Conservation (phyloP, 2,113 vertebrate species). For the Zosterops pallidus region DNA sequence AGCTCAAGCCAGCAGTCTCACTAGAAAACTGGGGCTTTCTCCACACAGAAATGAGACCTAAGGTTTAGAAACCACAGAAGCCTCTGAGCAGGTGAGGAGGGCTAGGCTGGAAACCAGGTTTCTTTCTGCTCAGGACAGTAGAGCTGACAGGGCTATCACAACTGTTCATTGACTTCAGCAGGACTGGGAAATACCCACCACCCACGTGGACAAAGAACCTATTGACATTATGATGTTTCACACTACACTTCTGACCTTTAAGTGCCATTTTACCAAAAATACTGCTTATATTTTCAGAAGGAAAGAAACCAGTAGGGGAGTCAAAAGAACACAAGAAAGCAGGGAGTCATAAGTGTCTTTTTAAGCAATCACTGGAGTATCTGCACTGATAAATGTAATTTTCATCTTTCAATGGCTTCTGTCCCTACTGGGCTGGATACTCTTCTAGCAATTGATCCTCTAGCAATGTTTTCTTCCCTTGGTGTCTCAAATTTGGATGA, state of each 20-base stretch:
- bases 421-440: not conserved
- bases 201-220: not conserved
- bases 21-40: not conserved
- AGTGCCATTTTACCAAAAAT: not conserved
- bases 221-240: not conserved
- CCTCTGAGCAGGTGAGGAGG: not conserved
- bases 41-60: not conserved
- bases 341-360: not conserved
- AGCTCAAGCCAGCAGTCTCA: not conserved
- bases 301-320: not conserved
- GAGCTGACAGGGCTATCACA: not conserved
- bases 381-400: not conserved
- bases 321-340: not conserved
- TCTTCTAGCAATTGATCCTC: not conserved
- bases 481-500: not conserved
- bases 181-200: not conserved
- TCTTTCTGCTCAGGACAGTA: not conserved
- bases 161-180: not conserved
- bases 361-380: not conserved
- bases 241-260: not conserved
- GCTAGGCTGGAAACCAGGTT: not conserved
- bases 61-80: not conserved
- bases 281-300: not conserved
- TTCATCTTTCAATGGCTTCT: not conserved
- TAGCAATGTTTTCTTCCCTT: not conserved